Evolutionary conservation across 37 sponge, comb jelly and placozoan species (phyloP).

Genomic region (Chondrosia reniformis): DNA sequence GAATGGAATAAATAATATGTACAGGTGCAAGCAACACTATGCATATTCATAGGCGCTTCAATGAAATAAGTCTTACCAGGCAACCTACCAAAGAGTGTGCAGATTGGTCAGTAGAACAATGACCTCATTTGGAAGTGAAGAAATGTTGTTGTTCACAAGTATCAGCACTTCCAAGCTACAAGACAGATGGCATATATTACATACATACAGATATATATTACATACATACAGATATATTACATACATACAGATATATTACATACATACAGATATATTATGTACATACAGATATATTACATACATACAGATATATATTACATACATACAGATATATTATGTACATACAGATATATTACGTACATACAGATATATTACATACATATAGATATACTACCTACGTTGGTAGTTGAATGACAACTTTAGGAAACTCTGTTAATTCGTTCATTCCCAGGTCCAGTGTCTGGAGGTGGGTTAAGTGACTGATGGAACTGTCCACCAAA

Average conservation of each 20-base stretch:
- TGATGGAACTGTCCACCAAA: neutral
- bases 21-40: too few relatives aligned
- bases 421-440: neutral
- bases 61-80: neutral
- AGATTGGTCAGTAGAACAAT: neutral
- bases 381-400: neutral
- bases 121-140: neutral
- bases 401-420: slow-evolving; percentile 9
- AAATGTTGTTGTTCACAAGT: slow-evolving; percentile 21
- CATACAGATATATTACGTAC: neutral
- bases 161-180: neutral
- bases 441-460: neutral
- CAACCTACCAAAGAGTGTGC: neutral
- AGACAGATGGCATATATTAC: neutral
- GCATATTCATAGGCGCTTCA: neutral
- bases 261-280: neutral
- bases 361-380: neutral
- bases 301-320: neutral
- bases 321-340: too few relatives aligned
- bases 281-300: neutral
- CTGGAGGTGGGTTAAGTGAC: neutral
- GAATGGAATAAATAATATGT: too few relatives aligned
- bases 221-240: neutral
- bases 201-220: neutral
- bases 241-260: neutral